These are phyloP conservation scores for Drosophila dives DNA, from an alignment of 2,888 invertebrate genomes.

Conservation along the genomic window DNA sequence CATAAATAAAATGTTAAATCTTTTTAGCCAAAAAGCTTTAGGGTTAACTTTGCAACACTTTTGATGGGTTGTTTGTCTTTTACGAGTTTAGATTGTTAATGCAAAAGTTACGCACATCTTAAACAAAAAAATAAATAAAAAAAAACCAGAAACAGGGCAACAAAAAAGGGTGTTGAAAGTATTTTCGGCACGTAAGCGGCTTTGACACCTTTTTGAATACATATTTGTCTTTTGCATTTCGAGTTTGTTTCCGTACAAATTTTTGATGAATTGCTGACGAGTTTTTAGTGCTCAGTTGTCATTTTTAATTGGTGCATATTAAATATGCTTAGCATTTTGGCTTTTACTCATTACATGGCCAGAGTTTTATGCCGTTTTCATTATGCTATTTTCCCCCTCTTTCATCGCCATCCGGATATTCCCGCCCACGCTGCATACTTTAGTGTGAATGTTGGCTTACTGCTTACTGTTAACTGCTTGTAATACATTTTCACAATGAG, in stretches of 20 bases:
- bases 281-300: conserved; percentile 60
- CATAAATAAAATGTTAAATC: conserved; percentile 68
- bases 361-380: conserved; percentile 70
- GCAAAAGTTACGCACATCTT: conserved; percentile 57
- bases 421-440: conserved; percentile 70
- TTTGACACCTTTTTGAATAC: conserved; percentile 63
- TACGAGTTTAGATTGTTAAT: conserved; percentile 63
- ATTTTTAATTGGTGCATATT: conserved; percentile 79
- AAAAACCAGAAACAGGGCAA: not conserved
- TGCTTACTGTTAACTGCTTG: conserved; percentile 26
- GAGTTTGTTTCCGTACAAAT: conserved; percentile 58
- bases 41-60: conserved; percentile 32
- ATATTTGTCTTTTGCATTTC: conserved; percentile 60
- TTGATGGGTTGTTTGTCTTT: conserved; percentile 65
- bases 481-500: conserved; percentile 55
- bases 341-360: conserved; percentile 60
- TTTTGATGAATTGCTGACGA: conserved; percentile 51
- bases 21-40: conserved; percentile 56
- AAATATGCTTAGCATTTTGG: conserved; percentile 45
- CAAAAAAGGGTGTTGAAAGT: conserved; percentile 60
- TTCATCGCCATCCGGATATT: conserved; percentile 42
- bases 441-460: conserved; percentile 56
- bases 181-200: conserved; percentile 28
- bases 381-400: conserved; percentile 37
- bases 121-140: conserved; percentile 1